Percentiles rank a stretch among this genome's conserved stretches.
Evolutionary conservation across 2,797 vertebrate species (phyloP).

Genomic region (Lateolabrax maculatus): DNA sequence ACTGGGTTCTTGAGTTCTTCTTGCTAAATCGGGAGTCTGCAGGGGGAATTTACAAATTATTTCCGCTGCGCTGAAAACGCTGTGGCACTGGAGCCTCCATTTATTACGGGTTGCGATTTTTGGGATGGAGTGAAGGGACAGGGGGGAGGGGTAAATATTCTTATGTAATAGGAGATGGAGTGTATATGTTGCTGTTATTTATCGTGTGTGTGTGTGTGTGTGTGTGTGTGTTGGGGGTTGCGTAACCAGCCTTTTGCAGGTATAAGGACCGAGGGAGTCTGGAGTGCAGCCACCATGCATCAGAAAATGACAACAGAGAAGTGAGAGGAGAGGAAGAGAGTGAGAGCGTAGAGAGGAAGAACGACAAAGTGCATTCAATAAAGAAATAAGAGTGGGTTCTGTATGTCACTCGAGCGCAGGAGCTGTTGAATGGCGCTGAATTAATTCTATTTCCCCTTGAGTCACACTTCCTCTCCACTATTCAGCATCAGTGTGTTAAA

Average conservation of each 20-base stretch:
- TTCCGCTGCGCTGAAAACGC: conserved; percentile 76
- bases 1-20: conserved; percentile 58
- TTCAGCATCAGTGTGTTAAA: conserved; percentile 78
- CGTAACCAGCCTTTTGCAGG: conserved; percentile 67
- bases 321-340: conserved; percentile 59
- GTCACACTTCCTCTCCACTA: conserved; percentile 77
- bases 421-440: conserved; percentile 74
- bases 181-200: conserved; percentile 32
- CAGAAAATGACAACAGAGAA: conserved; percentile 64
- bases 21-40: conserved; percentile 77
- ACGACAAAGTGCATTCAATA: conserved; percentile 55
- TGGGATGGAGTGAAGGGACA: conserved; percentile 43
- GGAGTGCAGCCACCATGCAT: conserved; percentile 66
- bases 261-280: conserved; percentile 53
- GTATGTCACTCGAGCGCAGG: conserved; percentile 64
- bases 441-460: conserved; percentile 77
- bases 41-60: conserved; percentile 79
- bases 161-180: conserved; percentile 60
- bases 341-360: conserved; percentile 47
- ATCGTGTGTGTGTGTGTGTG: conserved; percentile 19
- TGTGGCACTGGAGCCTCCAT: conserved; percentile 59
- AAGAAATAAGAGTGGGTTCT: conserved; percentile 65
- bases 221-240: conserved; percentile 42
- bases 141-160: conserved; percentile 50
- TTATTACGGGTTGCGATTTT: conserved; percentile 59